These are phyloP conservation scores for Natrix natrix DNA, from an alignment of 2,797 vertebrate species.

Conservation along the genomic window DNA sequence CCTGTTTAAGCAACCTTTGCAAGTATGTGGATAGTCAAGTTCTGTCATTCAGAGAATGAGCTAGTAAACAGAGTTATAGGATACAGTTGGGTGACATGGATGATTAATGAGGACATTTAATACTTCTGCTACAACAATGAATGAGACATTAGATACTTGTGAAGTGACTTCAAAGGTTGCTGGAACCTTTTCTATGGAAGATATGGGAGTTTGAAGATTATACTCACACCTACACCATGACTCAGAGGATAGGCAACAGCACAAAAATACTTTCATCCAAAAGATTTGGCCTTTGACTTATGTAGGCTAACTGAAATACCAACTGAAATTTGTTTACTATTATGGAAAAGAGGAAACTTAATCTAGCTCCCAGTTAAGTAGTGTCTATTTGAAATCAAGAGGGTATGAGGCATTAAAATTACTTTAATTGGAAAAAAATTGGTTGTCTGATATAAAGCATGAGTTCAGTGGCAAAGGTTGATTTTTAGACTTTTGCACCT, in stretches of 20 bases:
- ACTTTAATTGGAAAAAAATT: not conserved
- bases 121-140: constrained; percentile 24
- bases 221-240: not conserved
- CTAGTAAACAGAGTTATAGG: not conserved
- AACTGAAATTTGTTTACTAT: constrained; percentile 34
- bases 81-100: constrained; percentile 23
- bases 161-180: constrained; percentile 59
- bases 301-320: not conserved
- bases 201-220: constrained; percentile 38
- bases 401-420: not conserved
- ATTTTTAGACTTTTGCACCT: not conserved
- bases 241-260: not conserved
- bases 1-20: not conserved
- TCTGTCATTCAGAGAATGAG: not conserved
- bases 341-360: constrained; percentile 2
- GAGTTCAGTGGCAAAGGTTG: not conserved
- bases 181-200: constrained; percentile 53
- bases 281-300: constrained; percentile 25
- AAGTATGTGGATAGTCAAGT: not conserved
- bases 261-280: constrained; percentile 27
- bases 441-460: not conserved
- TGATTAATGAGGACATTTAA: constrained; percentile 31
- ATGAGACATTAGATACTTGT: constrained; percentile 35
- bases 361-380: constrained; percentile 55
- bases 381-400: not conserved